Evolutionary conservation across 1,140 invertebrate species (phyloP).

Genomic region (Pinna nobilis): DNA sequence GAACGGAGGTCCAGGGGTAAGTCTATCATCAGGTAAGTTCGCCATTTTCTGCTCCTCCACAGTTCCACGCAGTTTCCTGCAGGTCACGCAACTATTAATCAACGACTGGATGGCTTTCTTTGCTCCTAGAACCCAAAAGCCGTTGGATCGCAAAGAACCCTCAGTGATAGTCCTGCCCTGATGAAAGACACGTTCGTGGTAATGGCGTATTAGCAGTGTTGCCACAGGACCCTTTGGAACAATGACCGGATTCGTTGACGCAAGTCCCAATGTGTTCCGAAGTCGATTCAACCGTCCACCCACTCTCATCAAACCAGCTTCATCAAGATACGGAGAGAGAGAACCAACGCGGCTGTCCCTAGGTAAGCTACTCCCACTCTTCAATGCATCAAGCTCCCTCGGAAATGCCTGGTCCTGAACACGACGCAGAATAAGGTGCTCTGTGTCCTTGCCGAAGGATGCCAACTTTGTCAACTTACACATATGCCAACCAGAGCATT

Average conservation of each 20-base stretch:
- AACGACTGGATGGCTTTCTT: neutral
- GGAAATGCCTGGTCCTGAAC: neutral
- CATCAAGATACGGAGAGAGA: no score
- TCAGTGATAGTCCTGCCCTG: constrained; percentile 22
- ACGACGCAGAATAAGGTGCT: neutral
- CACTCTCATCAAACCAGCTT: no score
- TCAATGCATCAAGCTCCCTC: neutral
- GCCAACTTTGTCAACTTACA: neutral
- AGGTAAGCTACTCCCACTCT: neutral
- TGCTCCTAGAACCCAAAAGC: constrained; percentile 20
- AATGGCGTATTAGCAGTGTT: neutral
- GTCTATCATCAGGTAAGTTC: no score
- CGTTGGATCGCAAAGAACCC: constrained; percentile 13
- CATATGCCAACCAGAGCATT: neutral
- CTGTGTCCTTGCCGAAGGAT: neutral
- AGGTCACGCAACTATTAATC: neutral
- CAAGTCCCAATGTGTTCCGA: no score
- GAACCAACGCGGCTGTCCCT: no score
- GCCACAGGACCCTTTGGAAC: constrained; percentile 17
- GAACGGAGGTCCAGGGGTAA: neutral
- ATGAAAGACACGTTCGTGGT: constrained; percentile 17
- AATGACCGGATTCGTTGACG: no score
- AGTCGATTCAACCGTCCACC: no score
- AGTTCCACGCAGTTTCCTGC: neutral
- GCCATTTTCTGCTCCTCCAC: neutral